Conservation (phyloP, 2,888 invertebrate genomes). For the Ophioninae sp. region DNA sequence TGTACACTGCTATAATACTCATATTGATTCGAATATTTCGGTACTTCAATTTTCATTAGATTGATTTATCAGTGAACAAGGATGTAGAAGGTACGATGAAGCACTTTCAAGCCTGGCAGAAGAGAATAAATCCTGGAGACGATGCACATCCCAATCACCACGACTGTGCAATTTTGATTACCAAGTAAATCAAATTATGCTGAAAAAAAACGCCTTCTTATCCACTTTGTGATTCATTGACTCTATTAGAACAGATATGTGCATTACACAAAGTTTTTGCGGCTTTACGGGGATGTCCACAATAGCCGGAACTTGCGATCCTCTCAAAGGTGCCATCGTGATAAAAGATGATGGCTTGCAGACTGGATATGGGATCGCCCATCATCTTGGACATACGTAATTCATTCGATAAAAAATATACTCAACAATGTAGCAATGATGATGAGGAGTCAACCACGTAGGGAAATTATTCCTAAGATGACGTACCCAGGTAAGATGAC, state of each 20-base stretch:
- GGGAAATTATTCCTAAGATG: constrained; percentile 44
- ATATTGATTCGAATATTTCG: constrained; percentile 3
- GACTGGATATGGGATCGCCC: constrained; percentile 83
- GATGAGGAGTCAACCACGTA: background rate
- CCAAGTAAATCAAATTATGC: constrained; percentile 78
- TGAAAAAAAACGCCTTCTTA: too few relatives aligned
- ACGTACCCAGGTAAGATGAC: too few relatives aligned
- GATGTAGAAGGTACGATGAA: constrained; percentile 82
- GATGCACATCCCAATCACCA: constrained; percentile 84
- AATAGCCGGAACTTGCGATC: constrained; percentile 83
- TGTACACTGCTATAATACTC: constrained; percentile 9
- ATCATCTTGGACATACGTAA: constrained; percentile 84
- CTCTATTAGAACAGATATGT: constrained; percentile 77
- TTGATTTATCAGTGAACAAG: constrained; percentile 79
- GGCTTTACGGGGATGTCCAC: constrained; percentile 83
- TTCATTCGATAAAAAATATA: constrained; percentile 65
- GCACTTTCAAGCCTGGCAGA: constrained; percentile 84
- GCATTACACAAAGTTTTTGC: constrained; percentile 74
- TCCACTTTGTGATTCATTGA: constrained; percentile 19
- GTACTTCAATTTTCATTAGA: constrained; percentile 64
- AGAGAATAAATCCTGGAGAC: constrained; percentile 82
- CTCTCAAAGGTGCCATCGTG: constrained; percentile 82
- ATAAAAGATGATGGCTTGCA: constrained; percentile 83
- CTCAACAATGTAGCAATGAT: background rate
- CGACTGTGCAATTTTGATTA: constrained; percentile 83